Percentiles rank a stretch among this genome's conserved stretches.
These are phyloP conservation scores for Hydroisotoma schaefferi DNA, from an alignment of 2,888 invertebrate genomes.

Conservation along the genomic window DNA sequence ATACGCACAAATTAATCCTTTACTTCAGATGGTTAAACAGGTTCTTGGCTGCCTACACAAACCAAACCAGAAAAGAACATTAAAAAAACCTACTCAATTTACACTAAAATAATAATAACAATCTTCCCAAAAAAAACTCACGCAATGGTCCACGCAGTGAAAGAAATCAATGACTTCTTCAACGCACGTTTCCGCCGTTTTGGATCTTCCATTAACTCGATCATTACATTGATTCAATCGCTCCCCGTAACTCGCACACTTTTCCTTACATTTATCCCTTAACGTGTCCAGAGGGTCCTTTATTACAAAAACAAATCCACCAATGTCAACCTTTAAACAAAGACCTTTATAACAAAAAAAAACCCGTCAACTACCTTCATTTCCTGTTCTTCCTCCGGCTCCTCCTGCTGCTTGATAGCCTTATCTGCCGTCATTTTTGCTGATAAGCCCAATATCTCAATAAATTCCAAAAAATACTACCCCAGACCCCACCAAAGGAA, in stretches of 20 bases:
- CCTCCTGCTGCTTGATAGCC: slow-evolving; percentile 7
- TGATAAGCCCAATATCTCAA: not conserved
- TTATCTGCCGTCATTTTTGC: slow-evolving; percentile 11
- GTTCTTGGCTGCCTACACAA: slow-evolving; percentile 21
- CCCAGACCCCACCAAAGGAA: too few species aligned
- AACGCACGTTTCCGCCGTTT: slow-evolving; percentile 83
- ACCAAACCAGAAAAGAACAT: not conserved
- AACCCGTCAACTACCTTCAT: slow-evolving; percentile 3
- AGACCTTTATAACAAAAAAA: slow-evolving; percentile 1
- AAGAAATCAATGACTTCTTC: slow-evolving; percentile 92
- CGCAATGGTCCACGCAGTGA: slow-evolving; percentile 89
- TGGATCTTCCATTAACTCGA: slow-evolving; percentile 74
- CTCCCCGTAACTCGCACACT: slow-evolving; percentile 62
- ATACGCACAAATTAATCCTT: too few species aligned
- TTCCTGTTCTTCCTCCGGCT: slow-evolving; percentile 19
- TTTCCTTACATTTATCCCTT: slow-evolving; percentile 66
- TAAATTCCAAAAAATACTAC: not conserved
- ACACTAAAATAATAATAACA: not conserved
- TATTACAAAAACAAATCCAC: slow-evolving; percentile 1
- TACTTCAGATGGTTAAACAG: slow-evolving; percentile 23
- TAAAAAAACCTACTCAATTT: slow-evolving; percentile 2
- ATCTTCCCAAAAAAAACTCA: slow-evolving; percentile 51
- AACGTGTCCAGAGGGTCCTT: slow-evolving; percentile 47
- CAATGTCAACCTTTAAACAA: not conserved
- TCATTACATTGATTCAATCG: slow-evolving; percentile 80